These are phyloP conservation scores for Eucriotettix oculatus DNA, from an alignment of 2,888 invertebrate genomes.

Conservation along the genomic window DNA sequence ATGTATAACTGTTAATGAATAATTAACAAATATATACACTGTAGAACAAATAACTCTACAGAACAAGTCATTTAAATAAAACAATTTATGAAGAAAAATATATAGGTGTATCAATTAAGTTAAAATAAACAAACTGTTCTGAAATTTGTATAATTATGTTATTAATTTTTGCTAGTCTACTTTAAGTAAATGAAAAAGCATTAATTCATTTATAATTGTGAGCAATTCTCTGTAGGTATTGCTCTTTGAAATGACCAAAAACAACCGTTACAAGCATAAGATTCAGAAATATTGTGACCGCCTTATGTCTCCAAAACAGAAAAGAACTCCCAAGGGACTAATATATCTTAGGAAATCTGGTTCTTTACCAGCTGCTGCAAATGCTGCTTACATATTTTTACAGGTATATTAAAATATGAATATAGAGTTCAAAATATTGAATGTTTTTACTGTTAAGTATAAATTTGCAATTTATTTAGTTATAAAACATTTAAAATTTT, in stretches of 20 bases:
- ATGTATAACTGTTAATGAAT: too few species aligned
- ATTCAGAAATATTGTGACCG: slow-evolving; percentile 12
- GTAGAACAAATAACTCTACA: too few species aligned
- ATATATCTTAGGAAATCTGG: neutral
- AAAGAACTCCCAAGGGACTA: slow-evolving; percentile 4
- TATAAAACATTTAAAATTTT: too few species aligned
- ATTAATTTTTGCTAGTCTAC: too few species aligned
- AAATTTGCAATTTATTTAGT: neutral
- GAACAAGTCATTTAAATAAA: too few species aligned
- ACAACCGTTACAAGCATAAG: slow-evolving; percentile 10
- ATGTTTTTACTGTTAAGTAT: neutral
- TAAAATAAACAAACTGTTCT: too few species aligned
- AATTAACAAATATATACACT: too few species aligned
- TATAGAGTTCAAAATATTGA: neutral
- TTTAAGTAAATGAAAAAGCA: too few species aligned
- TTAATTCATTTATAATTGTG: neutral
- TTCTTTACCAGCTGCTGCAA: slow-evolving; percentile 6
- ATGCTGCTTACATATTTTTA: slow-evolving; percentile 17
- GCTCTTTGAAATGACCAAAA: slow-evolving; percentile 14
- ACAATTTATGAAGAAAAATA: too few species aligned
- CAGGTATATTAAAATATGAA: slow-evolving; percentile 8
- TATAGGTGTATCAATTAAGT: too few species aligned
- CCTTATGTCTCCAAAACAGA: neutral
- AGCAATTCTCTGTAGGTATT: slow-evolving; percentile 10
- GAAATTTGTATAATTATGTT: too few species aligned